Percentiles rank a stretch among this genome's conserved stretches.
Conservation (phyloP, 2,888 invertebrate species). For the Sylvicola cinctus region DNA sequence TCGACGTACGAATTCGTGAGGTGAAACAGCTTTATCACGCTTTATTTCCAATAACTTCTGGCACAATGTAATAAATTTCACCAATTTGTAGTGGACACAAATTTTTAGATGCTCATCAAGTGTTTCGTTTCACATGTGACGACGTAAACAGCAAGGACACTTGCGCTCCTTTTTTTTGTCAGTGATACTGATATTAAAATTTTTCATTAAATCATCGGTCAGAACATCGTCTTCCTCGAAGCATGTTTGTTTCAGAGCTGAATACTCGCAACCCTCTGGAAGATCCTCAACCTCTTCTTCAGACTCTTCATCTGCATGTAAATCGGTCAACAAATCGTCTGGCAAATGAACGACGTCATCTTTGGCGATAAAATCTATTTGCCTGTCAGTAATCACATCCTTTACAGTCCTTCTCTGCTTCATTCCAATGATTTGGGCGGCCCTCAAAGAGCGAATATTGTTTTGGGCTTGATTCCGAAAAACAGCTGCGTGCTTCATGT, state of each 20-base stretch:
- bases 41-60: conserved; percentile 18
- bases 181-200: conserved; percentile 21
- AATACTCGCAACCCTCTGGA: conserved; percentile 18
- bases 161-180: conserved; percentile 23
- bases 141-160: conserved; percentile 19
- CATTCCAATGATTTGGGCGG: neutral
- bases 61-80: conserved; percentile 17
- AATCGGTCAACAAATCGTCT: too few species aligned
- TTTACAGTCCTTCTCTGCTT: neutral
- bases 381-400: neutral
- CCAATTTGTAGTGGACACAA: conserved; percentile 22
- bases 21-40: conserved; percentile 19
- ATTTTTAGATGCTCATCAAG: conserved; percentile 19
- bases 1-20: conserved; percentile 22
- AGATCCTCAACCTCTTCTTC: conserved; percentile 13
- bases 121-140: conserved; percentile 24
- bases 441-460: conserved; percentile 16
- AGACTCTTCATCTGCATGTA: conserved; percentile 4
- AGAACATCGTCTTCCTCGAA: conserved; percentile 24
- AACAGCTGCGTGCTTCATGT: conserved; percentile 22
- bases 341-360: too few species aligned
- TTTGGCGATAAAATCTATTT: neutral
- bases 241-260: conserved; percentile 13
- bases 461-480: conserved; percentile 22
- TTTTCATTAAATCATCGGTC: conserved; percentile 17